Percentiles rank a stretch among this genome's conserved stretches.
phyloP scores from a whole-genome alignment of 1,140 invertebrate species.

The Glossosoma conforme region DNA sequence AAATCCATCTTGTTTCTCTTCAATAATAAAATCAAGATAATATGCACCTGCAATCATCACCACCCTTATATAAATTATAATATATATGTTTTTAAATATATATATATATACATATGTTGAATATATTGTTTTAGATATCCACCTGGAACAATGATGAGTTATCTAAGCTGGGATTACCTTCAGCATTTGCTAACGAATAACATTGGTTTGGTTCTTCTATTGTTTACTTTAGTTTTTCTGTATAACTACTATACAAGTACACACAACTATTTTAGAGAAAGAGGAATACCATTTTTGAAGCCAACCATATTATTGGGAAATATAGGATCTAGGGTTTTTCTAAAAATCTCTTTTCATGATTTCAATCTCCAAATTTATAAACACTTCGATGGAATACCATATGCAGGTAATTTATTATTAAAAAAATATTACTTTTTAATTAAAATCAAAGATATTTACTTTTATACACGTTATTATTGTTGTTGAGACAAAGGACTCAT shows the following conservation, averaged over 20 bases:
- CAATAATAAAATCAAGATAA: too few relatives aligned
- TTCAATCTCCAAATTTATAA: slow-evolving; percentile 44
- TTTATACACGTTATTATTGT: too few relatives aligned
- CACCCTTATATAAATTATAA: too few relatives aligned
- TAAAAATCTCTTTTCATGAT: slow-evolving; percentile 44
- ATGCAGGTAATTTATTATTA: slow-evolving; percentile 47
- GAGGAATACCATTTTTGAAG: slow-evolving; percentile 40
- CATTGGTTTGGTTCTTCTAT: slow-evolving; percentile 37
- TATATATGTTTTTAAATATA: too few relatives aligned
- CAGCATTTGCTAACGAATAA: slow-evolving; percentile 36
- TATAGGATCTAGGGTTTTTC: slow-evolving; percentile 37
- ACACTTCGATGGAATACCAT: slow-evolving; percentile 43
- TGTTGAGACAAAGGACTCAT: background rate
- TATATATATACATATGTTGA: too few relatives aligned
- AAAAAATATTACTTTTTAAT: slow-evolving; percentile 2
- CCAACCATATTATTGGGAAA: slow-evolving; percentile 45
- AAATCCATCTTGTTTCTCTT: too few relatives aligned
- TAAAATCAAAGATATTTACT: too few relatives aligned
- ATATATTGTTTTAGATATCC: too few relatives aligned
- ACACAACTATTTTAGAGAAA: slow-evolving; percentile 42
- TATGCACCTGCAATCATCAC: too few relatives aligned
- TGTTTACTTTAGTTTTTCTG: slow-evolving; percentile 36
- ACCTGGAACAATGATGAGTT: slow-evolving; percentile 17
- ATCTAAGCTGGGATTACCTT: slow-evolving; percentile 13
- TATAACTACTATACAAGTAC: slow-evolving; percentile 43